Evolutionary conservation across 2,888 invertebrate genomes (phyloP), one percentile per base, ranked within the genome.

Genomic region (Elgonia sp.): DNA sequence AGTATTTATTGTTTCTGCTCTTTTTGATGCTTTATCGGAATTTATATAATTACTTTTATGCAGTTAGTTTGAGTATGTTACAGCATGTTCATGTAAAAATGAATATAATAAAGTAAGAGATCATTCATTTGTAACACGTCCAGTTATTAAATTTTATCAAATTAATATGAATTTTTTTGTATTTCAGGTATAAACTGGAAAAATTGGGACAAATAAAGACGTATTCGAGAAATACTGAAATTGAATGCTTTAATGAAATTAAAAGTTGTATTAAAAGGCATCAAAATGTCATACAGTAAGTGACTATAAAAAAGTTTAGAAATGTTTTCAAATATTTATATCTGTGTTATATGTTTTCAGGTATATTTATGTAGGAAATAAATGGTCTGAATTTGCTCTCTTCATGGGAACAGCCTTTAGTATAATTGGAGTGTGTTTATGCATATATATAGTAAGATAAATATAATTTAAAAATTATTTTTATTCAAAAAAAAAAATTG

Each of bases 371-470:
- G 16, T 53, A 18, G 9, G n/a, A 14, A 76, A 63, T 37, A 53
- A 29, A 46, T 76, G 63, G 63, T 50, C 9, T 7, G 63, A 76
- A 10, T 39, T 63, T 16, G 18, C 62, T 37, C 69, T 79, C 42
- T 79, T 79, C 40, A 7, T 79, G 9, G 79, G 79, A 37, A 69
- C 60, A 16, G 69, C 46, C 21, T 42, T 69, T 18, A 79, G 39
- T 21, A 67, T 42, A 6, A 57, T 42, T 67, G 79, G 67, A 67
- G 21, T 79, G 67, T 67, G 67, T 21, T 79, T 79, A 9, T 67
- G 79, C n/a, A 55, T 79, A 60, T 79, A 69, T n/a, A 69, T 29
- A 46, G 79, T 79, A 79, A 79, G 65, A 53, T 53, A 53, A n/a
- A n/a, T 5, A 3, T 16, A 53, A 14, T 53, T 12, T 50, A 50